phyloP scores from a whole-genome alignment of 2,113 vertebrate genomes.

The Hipposideros armiger region DNA sequence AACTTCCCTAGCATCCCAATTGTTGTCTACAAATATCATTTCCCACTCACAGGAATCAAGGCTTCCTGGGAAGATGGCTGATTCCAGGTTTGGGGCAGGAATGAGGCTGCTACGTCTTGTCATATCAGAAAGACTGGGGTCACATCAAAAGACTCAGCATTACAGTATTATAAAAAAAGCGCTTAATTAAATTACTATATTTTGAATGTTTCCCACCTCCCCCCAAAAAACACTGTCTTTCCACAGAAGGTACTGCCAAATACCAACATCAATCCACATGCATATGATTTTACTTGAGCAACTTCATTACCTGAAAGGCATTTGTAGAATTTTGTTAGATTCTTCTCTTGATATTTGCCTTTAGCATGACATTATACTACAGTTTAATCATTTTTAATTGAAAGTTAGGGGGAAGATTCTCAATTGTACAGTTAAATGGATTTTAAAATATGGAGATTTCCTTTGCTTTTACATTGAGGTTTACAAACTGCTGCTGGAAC shows the following conservation, averaged over 20 bases:
- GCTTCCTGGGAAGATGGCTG: background rate
- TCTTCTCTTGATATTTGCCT: background rate
- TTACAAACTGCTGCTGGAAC: background rate
- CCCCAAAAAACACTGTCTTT: background rate
- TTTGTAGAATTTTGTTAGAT: background rate
- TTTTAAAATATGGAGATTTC: background rate
- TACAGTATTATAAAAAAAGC: too few species aligned
- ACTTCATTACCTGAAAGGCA: background rate
- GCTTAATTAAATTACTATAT: too few species aligned
- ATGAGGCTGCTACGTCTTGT: background rate
- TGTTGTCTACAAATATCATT: background rate
- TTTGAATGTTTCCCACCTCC: too few species aligned
- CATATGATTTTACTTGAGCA: background rate
- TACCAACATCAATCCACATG: background rate
- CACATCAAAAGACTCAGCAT: background rate
- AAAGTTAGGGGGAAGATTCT: background rate
- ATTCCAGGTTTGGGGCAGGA: background rate
- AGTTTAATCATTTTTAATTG: background rate
- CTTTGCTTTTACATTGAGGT: background rate
- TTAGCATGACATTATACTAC: background rate
- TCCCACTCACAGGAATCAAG: background rate
- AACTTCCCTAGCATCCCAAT: background rate
- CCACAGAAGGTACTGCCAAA: background rate
- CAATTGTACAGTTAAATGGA: background rate
- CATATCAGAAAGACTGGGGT: background rate